Conservation (phyloP, 2,888 invertebrate genomes). For the Mechanitis mazaeus region DNA sequence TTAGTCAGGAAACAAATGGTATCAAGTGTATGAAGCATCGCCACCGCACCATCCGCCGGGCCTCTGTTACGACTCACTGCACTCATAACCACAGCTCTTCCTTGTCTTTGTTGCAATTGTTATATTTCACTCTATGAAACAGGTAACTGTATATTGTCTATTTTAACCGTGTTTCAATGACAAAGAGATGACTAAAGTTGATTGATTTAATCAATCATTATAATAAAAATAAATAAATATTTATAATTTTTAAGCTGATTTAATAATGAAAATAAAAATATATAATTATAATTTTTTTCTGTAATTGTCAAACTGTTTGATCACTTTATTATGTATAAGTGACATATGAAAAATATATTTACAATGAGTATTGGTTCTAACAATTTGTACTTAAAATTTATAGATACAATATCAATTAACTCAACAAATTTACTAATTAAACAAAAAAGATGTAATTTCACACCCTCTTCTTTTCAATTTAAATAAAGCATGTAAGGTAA, state of each 20-base stretch:
- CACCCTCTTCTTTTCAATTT: constrained; percentile 11
- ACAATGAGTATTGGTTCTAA: too few relatives aligned
- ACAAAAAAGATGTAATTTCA: constrained; percentile 11
- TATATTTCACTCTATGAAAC: constrained; percentile 4
- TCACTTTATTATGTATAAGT: too few relatives aligned
- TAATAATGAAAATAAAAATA: too few relatives aligned
- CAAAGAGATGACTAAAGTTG: too few relatives aligned
- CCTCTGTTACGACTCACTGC: constrained; percentile 52
- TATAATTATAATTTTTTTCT: too few relatives aligned
- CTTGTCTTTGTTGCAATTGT: constrained; percentile 8
- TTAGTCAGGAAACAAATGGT: constrained; percentile 10
- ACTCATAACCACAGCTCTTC: constrained; percentile 32
- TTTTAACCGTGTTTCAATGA: too few relatives aligned
- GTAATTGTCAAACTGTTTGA: too few relatives aligned
- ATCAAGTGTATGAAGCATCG: constrained; percentile 38
- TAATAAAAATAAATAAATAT: too few relatives aligned
- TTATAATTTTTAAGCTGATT: too few relatives aligned
- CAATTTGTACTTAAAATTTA: too few relatives aligned
- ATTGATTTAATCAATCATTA: neutral
- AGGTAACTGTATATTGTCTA: neutral
- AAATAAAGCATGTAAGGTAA: constrained; percentile 24
- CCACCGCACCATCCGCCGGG: constrained; percentile 54
- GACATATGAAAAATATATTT: too few relatives aligned
- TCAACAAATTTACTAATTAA: neutral
- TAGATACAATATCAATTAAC: too few relatives aligned